Conservation (phyloP, 2,888 invertebrate genomes). For the Andrena marginata region DNA sequence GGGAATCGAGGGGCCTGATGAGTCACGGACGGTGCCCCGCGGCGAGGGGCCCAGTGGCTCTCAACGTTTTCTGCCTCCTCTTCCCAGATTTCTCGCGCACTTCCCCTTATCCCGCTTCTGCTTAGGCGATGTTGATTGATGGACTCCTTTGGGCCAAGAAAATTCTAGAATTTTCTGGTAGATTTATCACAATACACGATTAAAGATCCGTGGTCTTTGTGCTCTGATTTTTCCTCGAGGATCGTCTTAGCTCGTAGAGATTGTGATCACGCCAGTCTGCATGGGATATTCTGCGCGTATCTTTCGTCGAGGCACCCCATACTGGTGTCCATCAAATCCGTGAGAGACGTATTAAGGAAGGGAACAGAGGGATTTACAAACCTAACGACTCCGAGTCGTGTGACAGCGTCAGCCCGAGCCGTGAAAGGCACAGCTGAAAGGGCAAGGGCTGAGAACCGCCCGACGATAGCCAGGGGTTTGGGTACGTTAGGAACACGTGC, state of each 20-base stretch:
- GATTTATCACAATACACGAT: neutral
- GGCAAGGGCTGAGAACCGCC: slow-evolving; percentile 80
- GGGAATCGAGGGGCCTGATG: slow-evolving; percentile 84
- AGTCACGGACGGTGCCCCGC: slow-evolving; percentile 84
- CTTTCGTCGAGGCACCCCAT: neutral
- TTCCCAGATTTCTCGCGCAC: slow-evolving; percentile 12
- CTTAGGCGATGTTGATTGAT: neutral
- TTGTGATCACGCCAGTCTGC: neutral
- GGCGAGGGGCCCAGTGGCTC: slow-evolving; percentile 82
- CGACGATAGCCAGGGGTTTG: slow-evolving; percentile 79
- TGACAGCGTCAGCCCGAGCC: neutral
- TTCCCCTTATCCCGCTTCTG: neutral
- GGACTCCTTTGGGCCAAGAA: neutral
- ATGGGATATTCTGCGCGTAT: neutral
- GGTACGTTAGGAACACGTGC: slow-evolving; percentile 85
- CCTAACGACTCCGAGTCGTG: neutral
- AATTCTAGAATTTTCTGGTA: neutral
- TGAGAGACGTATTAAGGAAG: neutral
- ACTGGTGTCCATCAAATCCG: neutral
- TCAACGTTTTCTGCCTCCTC: slow-evolving; percentile 50
- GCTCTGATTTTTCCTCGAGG: neutral
- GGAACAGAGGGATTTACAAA: neutral
- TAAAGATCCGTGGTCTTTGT: neutral
- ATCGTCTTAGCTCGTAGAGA: neutral
- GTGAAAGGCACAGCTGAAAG: slow-evolving; percentile 5